Conservation (phyloP, 2,888 invertebrate species). For the Amiota minor region DNA sequence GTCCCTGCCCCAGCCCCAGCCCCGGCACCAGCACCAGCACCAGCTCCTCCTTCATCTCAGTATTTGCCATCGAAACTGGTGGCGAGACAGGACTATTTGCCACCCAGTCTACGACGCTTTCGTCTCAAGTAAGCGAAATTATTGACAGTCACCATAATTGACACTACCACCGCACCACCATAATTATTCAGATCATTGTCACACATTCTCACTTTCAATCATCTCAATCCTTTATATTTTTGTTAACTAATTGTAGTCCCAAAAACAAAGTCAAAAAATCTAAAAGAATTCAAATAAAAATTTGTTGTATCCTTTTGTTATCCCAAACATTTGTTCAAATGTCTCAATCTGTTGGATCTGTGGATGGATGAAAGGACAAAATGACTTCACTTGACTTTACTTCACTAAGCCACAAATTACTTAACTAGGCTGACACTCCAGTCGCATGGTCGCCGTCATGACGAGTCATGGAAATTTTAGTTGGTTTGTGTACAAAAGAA, state of each 20-base stretch:
- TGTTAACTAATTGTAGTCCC: no score
- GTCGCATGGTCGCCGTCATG: background rate
- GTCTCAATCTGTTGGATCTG: conserved; percentile 27
- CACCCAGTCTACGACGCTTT: conserved; percentile 59
- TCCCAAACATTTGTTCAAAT: conserved; percentile 26
- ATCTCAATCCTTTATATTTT: no score
- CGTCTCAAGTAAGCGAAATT: conserved; percentile 55
- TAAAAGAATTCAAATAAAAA: conserved; percentile 20
- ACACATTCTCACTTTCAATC: no score
- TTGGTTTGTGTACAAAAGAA: background rate
- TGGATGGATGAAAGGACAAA: no score
- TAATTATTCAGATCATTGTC: no score
- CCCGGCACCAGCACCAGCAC: conserved; percentile 38
- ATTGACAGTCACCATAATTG: no score
- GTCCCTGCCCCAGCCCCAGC: no score
- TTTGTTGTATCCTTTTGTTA: conserved; percentile 17
- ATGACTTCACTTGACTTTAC: no score
- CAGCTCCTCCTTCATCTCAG: conserved; percentile 42
- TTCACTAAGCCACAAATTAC: conserved; percentile 31
- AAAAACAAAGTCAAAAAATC: no score
- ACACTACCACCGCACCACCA: no score
- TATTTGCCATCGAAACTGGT: conserved; percentile 50
- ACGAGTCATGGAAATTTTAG: conserved; percentile 35
- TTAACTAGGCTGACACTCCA: conserved; percentile 1
- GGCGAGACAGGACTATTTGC: conserved; percentile 52